Conservation (phyloP, 2,113 vertebrate species). For the Sardina pilchardus region DNA sequence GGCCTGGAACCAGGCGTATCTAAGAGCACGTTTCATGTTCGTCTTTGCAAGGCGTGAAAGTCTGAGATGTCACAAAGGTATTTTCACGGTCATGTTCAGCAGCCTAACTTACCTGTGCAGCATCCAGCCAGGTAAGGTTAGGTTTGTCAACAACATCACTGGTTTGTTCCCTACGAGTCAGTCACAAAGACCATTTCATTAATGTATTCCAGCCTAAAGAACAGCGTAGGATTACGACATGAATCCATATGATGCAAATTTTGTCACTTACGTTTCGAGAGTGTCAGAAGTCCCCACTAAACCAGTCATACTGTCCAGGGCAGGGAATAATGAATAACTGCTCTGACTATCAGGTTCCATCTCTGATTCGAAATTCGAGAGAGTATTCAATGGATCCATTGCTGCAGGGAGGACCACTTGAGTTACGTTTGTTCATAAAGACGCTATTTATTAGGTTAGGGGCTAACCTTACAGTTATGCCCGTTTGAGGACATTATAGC, state of each 20-base stretch:
- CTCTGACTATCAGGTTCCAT: slow-evolving; percentile 78
- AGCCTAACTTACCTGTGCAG: slow-evolving; percentile 70
- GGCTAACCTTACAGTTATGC: too few species aligned
- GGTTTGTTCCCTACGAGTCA: slow-evolving; percentile 63
- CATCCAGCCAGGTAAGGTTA: slow-evolving; percentile 80
- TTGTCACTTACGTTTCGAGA: slow-evolving; percentile 67
- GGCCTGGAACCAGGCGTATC: too few species aligned
- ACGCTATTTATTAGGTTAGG: neutral
- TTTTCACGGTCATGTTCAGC: neutral
- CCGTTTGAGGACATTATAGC: neutral
- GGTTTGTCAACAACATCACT: slow-evolving; percentile 77
- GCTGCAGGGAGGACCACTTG: slow-evolving; percentile 34
- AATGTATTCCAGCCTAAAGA: neutral
- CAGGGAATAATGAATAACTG: slow-evolving; percentile 77
- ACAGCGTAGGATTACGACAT: neutral
- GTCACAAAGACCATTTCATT: neutral
- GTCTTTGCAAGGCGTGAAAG: neutral
- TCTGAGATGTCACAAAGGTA: neutral
- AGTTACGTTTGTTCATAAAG: neutral
- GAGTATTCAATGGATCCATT: slow-evolving; percentile 75
- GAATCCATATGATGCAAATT: neutral
- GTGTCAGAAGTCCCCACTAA: slow-evolving; percentile 71
- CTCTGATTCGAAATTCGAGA: slow-evolving; percentile 74
- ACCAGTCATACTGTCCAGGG: slow-evolving; percentile 73
- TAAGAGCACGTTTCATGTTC: too few species aligned